phyloP scores from a whole-genome alignment of 2,888 invertebrate species.

The Dynastes hyllus region DNA sequence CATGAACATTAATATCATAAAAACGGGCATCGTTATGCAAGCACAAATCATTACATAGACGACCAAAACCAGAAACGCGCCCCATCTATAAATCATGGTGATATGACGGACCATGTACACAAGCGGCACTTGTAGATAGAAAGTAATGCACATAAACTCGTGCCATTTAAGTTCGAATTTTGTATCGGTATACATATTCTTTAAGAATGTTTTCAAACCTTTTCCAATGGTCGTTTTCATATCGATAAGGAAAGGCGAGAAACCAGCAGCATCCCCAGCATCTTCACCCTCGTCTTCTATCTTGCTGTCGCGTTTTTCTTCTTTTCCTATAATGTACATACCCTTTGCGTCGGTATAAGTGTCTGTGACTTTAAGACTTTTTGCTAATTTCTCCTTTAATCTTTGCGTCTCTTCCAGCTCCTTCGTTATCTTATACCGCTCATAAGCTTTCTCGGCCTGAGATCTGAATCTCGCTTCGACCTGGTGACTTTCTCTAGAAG shows the following conservation, averaged over 20 bases:
- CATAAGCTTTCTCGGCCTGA: constrained; percentile 49
- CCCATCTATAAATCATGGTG: constrained; percentile 39
- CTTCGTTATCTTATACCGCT: constrained; percentile 47
- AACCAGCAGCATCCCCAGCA: background rate
- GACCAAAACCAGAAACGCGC: constrained; percentile 41
- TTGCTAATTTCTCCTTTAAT: constrained; percentile 20
- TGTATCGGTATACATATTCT: constrained; percentile 44
- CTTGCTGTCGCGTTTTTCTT: background rate
- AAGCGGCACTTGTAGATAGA: constrained; percentile 48
- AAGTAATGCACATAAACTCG: constrained; percentile 49
- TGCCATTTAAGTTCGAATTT: constrained; percentile 50
- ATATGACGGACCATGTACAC: constrained; percentile 44
- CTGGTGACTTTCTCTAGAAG: constrained; percentile 27
- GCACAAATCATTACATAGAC: constrained; percentile 47
- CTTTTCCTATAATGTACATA: constrained; percentile 47
- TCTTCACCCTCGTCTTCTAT: background rate
- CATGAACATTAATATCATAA: constrained; percentile 50
- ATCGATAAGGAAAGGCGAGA: background rate
- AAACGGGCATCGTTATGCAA: constrained; percentile 51
- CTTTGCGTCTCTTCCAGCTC: constrained; percentile 32
- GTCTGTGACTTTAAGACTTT: constrained; percentile 21
- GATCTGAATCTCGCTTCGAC: constrained; percentile 39
- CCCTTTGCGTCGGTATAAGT: constrained; percentile 45
- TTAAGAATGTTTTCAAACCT: constrained; percentile 27
- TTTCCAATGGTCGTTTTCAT: constrained; percentile 4